Evolutionary conservation across 2,797 vertebrate species (phyloP).

Genomic region (Borostomias antarcticus): DNA sequence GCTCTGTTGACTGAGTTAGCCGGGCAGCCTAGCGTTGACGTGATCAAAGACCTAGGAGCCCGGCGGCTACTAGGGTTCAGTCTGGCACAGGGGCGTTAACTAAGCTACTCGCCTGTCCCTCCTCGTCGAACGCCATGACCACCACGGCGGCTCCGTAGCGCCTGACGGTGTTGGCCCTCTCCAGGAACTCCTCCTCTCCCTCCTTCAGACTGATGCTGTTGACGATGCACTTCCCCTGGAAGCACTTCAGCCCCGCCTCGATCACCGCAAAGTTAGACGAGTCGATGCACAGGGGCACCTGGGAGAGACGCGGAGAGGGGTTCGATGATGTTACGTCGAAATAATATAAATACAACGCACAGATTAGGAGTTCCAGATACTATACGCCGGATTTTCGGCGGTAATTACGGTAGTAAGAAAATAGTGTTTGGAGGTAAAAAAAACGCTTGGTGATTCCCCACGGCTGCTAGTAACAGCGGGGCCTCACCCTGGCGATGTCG

Average conservation of each 20-base stretch:
- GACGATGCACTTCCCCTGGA: constrained; percentile 95
- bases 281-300: constrained; percentile 97
- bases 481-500: constrained; percentile 87
- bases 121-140: constrained; percentile 97
- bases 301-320: neutral
- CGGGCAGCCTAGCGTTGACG: too few species aligned
- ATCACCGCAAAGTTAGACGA: constrained; percentile 95
- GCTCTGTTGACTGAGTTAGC: too few species aligned
- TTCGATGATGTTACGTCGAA: too few species aligned
- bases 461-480: neutral
- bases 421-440: too few species aligned
- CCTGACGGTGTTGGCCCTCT: constrained; percentile 83
- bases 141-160: constrained; percentile 91
- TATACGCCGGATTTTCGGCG: too few species aligned
- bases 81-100: too few species aligned
- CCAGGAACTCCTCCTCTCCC: constrained; percentile 89
- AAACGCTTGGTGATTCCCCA: too few species aligned
- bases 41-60: too few species aligned
- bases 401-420: too few species aligned
- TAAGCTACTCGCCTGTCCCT: constrained; percentile 84
- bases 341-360: too few species aligned
- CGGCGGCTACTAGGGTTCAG: neutral
- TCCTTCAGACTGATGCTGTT: constrained; percentile 98
- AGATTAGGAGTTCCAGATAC: too few species aligned
- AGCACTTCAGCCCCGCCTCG: constrained; percentile 93